These are phyloP conservation scores for Galeopterus variegatus DNA, from an alignment of 2,113 vertebrate genomes.

Conservation along the genomic window DNA sequence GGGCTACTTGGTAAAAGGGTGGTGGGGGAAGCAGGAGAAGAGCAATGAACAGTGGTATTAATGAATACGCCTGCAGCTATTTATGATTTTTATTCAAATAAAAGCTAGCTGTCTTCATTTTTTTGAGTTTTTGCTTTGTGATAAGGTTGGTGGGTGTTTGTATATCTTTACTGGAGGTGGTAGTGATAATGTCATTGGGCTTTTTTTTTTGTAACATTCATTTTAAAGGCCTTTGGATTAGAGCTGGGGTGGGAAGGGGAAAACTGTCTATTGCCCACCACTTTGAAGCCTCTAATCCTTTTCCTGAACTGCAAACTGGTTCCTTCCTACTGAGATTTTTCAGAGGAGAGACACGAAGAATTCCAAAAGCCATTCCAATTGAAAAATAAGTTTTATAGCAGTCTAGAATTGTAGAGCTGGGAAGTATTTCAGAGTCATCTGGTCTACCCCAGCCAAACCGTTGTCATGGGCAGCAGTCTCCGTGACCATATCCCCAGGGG, in stretches of 20 bases:
- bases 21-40: not conserved
- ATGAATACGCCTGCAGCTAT: not conserved
- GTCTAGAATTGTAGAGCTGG: not conserved
- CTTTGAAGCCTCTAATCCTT: not conserved
- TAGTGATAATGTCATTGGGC: not conserved
- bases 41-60: not conserved
- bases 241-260: not conserved
- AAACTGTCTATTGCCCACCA: not conserved
- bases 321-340: slow-evolving; percentile 14
- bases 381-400: slow-evolving; percentile 39
- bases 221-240: slow-evolving; percentile 14
- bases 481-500: not conserved
- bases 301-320: not conserved
- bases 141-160: not conserved
- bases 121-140: not conserved
- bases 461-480: not conserved
- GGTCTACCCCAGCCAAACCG: not conserved
- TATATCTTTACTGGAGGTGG: not conserved
- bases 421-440: not conserved
- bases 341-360: not conserved
- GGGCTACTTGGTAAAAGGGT: not conserved
- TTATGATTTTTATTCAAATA: slow-evolving; percentile 45
- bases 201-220: not conserved
- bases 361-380: not conserved
- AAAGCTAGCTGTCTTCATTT: not conserved